phyloP scores from a whole-genome alignment of 2,797 vertebrate genomes.

The Todus mexicanus region DNA sequence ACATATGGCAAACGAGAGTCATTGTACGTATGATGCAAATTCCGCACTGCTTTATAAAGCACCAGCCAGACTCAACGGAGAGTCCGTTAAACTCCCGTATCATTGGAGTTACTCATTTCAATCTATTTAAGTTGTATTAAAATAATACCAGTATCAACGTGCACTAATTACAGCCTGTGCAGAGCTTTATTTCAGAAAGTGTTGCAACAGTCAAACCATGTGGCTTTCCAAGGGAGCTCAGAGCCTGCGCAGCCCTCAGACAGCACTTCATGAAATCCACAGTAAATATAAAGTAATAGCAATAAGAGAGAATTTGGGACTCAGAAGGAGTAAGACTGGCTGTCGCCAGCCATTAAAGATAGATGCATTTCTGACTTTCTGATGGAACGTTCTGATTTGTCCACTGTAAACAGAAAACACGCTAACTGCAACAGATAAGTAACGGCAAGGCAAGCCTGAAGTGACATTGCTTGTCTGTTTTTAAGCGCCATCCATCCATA shows the following conservation, averaged over 20 bases:
- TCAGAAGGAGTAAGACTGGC: not conserved
- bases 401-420: not conserved
- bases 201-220: fast-evolving
- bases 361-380: not conserved
- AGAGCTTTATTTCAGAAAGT: not conserved
- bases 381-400: not conserved
- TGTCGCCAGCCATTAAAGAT: not conserved
- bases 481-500: not conserved
- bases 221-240: not conserved
- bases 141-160: not conserved
- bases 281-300: not conserved
- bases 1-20: not conserved
- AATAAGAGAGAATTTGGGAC: not conserved
- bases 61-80: not conserved
- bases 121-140: not conserved
- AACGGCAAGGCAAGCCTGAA: not conserved
- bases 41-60: not conserved
- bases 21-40: not conserved
- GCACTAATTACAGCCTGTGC: not conserved
- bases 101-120: not conserved
- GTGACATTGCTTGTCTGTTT: not conserved
- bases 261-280: not conserved
- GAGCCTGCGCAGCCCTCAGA: not conserved
- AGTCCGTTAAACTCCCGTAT: not conserved
- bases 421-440: not conserved